Percentiles rank a stretch among this genome's conserved stretches.
phyloP scores from a whole-genome alignment of 2,797 vertebrate genomes.

The Chaenodraco wilsoni region DNA sequence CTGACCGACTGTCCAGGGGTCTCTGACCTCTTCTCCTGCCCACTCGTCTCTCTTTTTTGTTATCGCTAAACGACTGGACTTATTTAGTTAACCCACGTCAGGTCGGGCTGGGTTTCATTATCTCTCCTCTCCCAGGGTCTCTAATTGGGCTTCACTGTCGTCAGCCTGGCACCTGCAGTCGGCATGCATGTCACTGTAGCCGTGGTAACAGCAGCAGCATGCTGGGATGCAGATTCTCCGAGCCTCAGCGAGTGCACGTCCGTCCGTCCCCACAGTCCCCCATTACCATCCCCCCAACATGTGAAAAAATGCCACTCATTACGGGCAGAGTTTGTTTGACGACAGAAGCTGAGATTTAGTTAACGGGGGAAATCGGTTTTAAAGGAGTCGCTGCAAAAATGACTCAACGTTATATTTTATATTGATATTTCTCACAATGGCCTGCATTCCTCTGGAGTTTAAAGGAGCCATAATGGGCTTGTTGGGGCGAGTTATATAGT shows the following conservation, averaged over 20 bases:
- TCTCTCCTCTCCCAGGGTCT: slow-evolving; percentile 77
- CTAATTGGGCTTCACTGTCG: slow-evolving; percentile 83
- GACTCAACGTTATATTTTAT: slow-evolving; percentile 7
- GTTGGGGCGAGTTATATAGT: no score
- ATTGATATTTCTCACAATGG: neutral
- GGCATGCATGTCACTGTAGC: slow-evolving; percentile 77
- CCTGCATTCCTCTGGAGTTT: neutral
- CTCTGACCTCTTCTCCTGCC: slow-evolving; percentile 46
- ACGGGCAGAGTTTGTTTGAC: slow-evolving; percentile 54
- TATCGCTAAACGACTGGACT: slow-evolving; percentile 74
- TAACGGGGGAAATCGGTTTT: neutral
- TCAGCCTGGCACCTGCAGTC: slow-evolving; percentile 81
- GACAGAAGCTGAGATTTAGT: slow-evolving; percentile 39
- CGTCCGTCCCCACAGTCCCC: slow-evolving; percentile 42
- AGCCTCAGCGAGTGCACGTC: slow-evolving; percentile 49
- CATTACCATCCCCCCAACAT: slow-evolving; percentile 48
- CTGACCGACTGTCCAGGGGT: slow-evolving; percentile 38
- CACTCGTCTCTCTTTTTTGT: slow-evolving; percentile 62
- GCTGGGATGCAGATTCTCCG: slow-evolving; percentile 72
- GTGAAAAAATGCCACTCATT: slow-evolving; percentile 63
- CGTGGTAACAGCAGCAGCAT: slow-evolving; percentile 82
- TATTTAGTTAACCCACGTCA: slow-evolving; percentile 81
- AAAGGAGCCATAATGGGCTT: neutral
- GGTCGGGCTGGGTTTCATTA: slow-evolving; percentile 78
- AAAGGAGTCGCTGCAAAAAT: slow-evolving; percentile 8